These are phyloP conservation scores for Anseranas semipalmata DNA, from an alignment of 2,113 vertebrate genomes.

Conservation along the genomic window DNA sequence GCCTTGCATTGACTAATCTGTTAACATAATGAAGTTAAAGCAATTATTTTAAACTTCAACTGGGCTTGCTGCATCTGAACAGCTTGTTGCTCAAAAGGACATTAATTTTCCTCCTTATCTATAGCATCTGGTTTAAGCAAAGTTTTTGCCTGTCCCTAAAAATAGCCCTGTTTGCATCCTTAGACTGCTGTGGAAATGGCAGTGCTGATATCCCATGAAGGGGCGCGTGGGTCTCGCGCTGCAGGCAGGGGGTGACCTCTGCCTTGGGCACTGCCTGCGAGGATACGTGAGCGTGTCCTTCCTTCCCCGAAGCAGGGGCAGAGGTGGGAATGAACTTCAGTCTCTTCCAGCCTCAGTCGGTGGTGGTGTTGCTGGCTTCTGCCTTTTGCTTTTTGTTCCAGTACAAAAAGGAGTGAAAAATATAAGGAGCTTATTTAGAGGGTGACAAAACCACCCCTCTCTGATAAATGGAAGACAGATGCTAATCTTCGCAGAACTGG, in stretches of 20 bases:
- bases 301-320: background rate
- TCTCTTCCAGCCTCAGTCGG: background rate
- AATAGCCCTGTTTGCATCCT: background rate
- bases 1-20: background rate
- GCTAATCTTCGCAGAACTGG: background rate
- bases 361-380: background rate
- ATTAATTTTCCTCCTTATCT: background rate
- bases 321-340: background rate
- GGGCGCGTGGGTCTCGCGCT: accelerated
- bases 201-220: accelerated
- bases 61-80: background rate
- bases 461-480: background rate
- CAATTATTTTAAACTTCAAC: background rate
- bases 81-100: background rate
- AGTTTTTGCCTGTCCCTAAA: background rate
- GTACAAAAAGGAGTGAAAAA: background rate
- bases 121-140: background rate
- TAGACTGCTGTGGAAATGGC: background rate
- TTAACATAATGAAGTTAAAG: background rate
- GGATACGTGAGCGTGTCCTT: background rate
- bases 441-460: background rate
- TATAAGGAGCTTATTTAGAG: background rate
- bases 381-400: background rate
- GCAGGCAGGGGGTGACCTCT: background rate
- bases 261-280: accelerated